Evolutionary conservation across 2,113 vertebrate genomes (phyloP), one percentile per base, ranked within the genome.

Genomic region (Hucho hucho): DNA sequence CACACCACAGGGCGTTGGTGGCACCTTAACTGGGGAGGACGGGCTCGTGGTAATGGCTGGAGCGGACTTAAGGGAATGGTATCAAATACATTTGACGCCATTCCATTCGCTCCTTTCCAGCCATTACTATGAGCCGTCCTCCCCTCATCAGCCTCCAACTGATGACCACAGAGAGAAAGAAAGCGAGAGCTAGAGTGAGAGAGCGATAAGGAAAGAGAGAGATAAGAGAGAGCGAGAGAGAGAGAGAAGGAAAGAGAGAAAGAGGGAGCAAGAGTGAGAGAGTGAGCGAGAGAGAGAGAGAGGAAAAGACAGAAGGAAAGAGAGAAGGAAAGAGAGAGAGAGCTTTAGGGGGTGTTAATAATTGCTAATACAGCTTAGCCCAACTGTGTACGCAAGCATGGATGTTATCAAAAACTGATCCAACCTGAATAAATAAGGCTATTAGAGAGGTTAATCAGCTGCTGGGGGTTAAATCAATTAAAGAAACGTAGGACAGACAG

Each of bases 291-390:
- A 69, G n/a, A 69, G 37, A 26, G 20, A 28, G 63, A 69, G 2
- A 32, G 16, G 53, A 28, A 70, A 6, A 75, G 32, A 72, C 16
- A 75, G 29, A 47, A 56, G 59, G 28, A 73, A 6, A 63, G 29
- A 70, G 59, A 56, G 11, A 43, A 43, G n/a, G 26, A 28, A 3
- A n/a, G 14, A 56, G 26, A 58, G 1, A 37, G 6, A 11, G 9
- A 7, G 61, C 61, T 64, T 64, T 26, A 64, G 6, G 9, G 22
- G 25, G 61, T 64, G 59, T 24, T 11, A 11, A 12, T 22, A 11
- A n/a, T 22, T 63, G 24, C 12, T 6, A 64, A 28, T 25, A 28
- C 24, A 64, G 61, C 61, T 24, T 64, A 24, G 24, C 22, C 3
- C 61, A 11, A 14, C 61, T 25, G 25, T 24, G 61, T 64, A 13